phyloP scores from a whole-genome alignment of 2,797 vertebrate species.

The Onychomys leucogaster region DNA sequence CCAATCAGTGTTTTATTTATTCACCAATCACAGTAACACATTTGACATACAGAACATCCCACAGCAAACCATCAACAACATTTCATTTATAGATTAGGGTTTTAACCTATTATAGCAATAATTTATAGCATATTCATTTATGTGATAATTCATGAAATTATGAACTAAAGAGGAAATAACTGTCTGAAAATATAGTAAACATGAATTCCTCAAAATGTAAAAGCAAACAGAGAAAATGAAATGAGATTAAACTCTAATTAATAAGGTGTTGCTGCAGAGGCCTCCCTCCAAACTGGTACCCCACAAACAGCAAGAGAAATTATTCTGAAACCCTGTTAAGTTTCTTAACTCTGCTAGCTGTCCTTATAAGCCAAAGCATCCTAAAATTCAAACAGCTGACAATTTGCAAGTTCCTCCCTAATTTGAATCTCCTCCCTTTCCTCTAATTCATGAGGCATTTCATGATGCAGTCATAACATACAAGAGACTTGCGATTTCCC shows the following conservation, averaged over 20 bases:
- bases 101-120: neutral
- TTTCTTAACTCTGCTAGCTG: neutral
- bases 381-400: neutral
- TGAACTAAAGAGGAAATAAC: neutral
- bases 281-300: neutral
- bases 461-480: conserved; percentile 62
- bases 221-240: neutral
- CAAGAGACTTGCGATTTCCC: conserved; percentile 18
- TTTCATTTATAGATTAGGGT: conserved; percentile 25
- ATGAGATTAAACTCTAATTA: neutral
- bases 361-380: neutral
- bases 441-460: conserved; percentile 58
- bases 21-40: too few species aligned
- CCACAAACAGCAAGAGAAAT: neutral
- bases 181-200: neutral
- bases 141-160: neutral
- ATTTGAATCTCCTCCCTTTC: conserved; percentile 45
- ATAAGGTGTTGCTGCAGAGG: neutral
- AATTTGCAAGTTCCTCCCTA: neutral
- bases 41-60: too few species aligned
- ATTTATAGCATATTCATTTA: neutral
- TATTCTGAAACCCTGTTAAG: neutral
- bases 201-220: conserved; percentile 21
- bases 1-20: too few species aligned
- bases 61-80: neutral